Base-by-base conservation (phyloP, 37 sponge, comb jelly and placozoan species). In the Aplysina aerophoba region DNA sequence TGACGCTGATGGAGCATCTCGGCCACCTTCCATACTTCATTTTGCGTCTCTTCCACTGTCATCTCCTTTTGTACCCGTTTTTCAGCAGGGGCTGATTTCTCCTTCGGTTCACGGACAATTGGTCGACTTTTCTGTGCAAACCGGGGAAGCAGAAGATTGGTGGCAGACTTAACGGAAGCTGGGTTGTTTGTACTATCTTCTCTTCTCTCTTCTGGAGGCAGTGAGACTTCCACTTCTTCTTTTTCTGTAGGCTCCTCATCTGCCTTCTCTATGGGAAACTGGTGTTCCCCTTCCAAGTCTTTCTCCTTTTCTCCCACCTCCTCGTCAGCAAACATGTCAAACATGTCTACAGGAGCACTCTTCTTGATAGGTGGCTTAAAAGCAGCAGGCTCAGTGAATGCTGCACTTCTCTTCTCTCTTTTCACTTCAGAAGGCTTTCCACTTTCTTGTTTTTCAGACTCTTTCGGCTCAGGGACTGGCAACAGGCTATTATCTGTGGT, bases 271-370 rank as follows among this genome's bases (percentile, higher is more conserved):
- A 2, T 25, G 54, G 21, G 44, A 75, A 4, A 6, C 20, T 24
- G 24, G 6, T 3, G 44, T 25, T 4, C 78, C n/a, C 22, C 53
- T 44, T 41, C 25, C 16, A 24, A 0, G 78, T 41, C 54, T 40
- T 35, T 15, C 33, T 35, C 71, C 28, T 35, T 27, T 1, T 30
- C 6, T 1, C 15, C 19, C 35, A 27, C 34, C 19, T 30, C 17
- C 19, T 75, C 78, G 14, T 53, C 44, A 44, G 78, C 78, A 75
- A 75, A 75, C 78, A 75, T 75, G 53, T 75, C 78, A 24, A 75
- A 75, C 12, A 75, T 75, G 37, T 75, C 78, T 4, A 75, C 21
- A 38, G 53, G 44, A 0, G 50, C 50, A 8, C 50, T 44, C 50
- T 16, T 17, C 34, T 34, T 30, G 28, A 1, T n/a, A 27, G n/a